phyloP scores from a whole-genome alignment of 2,797 vertebrate species.

The Acipenser oxyrinchus region DNA sequence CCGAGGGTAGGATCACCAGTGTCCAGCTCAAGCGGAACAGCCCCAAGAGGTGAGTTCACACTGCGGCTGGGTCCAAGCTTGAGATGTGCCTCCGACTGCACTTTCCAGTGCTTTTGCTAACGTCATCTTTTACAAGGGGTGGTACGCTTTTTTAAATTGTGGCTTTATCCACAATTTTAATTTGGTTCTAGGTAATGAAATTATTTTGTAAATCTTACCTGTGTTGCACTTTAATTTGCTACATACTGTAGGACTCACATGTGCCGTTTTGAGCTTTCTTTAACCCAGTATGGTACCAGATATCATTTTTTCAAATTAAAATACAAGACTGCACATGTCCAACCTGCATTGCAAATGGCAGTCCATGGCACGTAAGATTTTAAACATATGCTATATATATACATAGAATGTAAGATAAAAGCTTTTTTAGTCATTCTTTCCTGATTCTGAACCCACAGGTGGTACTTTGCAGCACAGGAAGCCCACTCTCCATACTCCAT shows the following conservation, averaged over 20 bases:
- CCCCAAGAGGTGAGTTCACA: slow-evolving; percentile 64
- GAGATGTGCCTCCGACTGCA: not conserved
- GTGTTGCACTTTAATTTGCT: too few relatives aligned
- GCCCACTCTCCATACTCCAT: slow-evolving; percentile 57
- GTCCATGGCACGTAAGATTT: slow-evolving; percentile 33
- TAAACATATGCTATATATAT: slow-evolving; percentile 37
- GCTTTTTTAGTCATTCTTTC: slow-evolving; percentile 15
- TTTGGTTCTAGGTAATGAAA: too few relatives aligned
- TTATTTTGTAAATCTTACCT: too few relatives aligned
- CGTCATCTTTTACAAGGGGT: not conserved
- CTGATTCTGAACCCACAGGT: slow-evolving; percentile 44
- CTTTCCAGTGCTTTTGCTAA: not conserved
- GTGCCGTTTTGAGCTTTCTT: too few relatives aligned
- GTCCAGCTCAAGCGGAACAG: slow-evolving; percentile 69
- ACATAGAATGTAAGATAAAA: slow-evolving; percentile 19
- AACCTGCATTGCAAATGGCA: slow-evolving; percentile 15
- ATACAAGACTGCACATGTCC: slow-evolving; percentile 8
- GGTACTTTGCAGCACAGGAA: slow-evolving; percentile 72
- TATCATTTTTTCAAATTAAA: not conserved
- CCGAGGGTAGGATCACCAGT: slow-evolving; percentile 66
- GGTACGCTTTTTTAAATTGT: not conserved
- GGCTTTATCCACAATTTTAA: too few relatives aligned
- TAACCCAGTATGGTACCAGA: too few relatives aligned
- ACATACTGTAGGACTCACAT: too few relatives aligned
- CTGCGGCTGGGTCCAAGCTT: not conserved